Percentiles rank a stretch among this genome's conserved stretches.
These are phyloP conservation scores for Acropternis orthonyx DNA, from an alignment of 2,797 vertebrate genomes.

Conservation along the genomic window DNA sequence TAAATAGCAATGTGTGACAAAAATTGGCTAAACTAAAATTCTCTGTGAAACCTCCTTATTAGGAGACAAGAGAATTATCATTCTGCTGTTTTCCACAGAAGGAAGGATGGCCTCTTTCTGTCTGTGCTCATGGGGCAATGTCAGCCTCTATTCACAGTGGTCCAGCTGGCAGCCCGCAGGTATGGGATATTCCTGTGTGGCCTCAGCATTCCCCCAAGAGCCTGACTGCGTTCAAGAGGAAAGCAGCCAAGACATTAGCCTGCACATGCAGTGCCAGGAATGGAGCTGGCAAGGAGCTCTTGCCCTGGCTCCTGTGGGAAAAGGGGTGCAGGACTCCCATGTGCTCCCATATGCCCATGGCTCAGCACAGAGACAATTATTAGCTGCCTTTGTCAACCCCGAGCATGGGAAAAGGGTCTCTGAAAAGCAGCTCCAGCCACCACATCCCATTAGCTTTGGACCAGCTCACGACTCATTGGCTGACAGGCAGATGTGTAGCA, in stretches of 20 bases:
- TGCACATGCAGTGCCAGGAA: fast-evolving
- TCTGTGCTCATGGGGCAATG: background rate
- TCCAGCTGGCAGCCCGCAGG: slow-evolving; percentile 12
- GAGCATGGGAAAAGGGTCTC: background rate
- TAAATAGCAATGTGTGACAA: slow-evolving; percentile 23
- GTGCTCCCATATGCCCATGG: background rate
- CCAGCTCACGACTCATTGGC: background rate
- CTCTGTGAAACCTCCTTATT: slow-evolving; percentile 50
- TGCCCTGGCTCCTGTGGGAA: background rate
- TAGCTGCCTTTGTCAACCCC: background rate
- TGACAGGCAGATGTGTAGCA: background rate
- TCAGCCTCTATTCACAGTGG: background rate
- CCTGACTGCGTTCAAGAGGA: background rate
- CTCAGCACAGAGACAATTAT: background rate
- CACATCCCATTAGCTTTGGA: background rate
- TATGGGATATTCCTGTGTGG: background rate
- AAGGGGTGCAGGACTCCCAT: background rate
- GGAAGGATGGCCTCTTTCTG: background rate
- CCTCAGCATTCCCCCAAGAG: background rate
- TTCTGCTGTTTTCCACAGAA: slow-evolving; percentile 34
- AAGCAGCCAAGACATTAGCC: fast-evolving
- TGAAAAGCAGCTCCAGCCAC: background rate
- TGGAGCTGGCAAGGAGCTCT: background rate
- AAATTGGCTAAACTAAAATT: slow-evolving; percentile 36
- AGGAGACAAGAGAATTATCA: slow-evolving; percentile 1